Evolutionary conservation across 1,140 invertebrate genomes (phyloP).

Genomic region (Drosophila equinoxialis): DNA sequence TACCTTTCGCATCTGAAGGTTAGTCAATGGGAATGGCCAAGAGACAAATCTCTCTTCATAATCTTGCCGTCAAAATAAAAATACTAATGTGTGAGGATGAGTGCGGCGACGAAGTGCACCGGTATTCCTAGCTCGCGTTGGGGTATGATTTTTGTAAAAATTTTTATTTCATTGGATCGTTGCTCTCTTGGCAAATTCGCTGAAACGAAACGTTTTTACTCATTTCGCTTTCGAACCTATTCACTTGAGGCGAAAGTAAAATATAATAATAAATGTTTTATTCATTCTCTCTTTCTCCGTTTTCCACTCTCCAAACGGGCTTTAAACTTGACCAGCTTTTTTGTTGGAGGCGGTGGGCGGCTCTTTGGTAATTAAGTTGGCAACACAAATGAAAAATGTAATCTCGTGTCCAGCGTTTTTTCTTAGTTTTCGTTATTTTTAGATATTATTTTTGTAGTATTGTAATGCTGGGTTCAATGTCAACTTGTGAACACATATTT

Average conservation of each 20-base stretch:
- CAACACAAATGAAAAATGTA: not conserved
- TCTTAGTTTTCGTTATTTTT: slow-evolving; percentile 63
- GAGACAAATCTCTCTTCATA: slow-evolving; percentile 12
- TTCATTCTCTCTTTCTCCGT: slow-evolving; percentile 1
- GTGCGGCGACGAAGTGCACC: slow-evolving; percentile 10
- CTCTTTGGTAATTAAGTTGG: not conserved
- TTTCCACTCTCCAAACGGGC: slow-evolving; percentile 11
- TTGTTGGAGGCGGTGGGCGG: not conserved
- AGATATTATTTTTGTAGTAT: slow-evolving; percentile 35
- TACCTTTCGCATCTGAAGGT: not conserved
- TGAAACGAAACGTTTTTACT: slow-evolving; percentile 34
- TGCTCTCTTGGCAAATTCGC: slow-evolving; percentile 1
- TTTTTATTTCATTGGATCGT: slow-evolving; percentile 8
- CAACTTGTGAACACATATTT: slow-evolving; percentile 2
- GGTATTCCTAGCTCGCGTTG: slow-evolving; percentile 7
- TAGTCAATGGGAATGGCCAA: not conserved
- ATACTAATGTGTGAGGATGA: slow-evolving; percentile 9
- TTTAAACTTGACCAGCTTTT: slow-evolving; percentile 14
- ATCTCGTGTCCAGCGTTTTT: slow-evolving; percentile 40
- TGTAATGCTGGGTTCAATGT: slow-evolving; percentile 8
- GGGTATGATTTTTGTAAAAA: slow-evolving; percentile 25
- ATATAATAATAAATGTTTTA: slow-evolving; percentile 21
- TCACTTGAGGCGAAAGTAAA: slow-evolving; percentile 62
- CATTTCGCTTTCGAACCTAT: slow-evolving; percentile 68
- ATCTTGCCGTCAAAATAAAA: slow-evolving; percentile 3